Conservation (phyloP, 1,140 invertebrate species). For the Pantala flavescens region DNA sequence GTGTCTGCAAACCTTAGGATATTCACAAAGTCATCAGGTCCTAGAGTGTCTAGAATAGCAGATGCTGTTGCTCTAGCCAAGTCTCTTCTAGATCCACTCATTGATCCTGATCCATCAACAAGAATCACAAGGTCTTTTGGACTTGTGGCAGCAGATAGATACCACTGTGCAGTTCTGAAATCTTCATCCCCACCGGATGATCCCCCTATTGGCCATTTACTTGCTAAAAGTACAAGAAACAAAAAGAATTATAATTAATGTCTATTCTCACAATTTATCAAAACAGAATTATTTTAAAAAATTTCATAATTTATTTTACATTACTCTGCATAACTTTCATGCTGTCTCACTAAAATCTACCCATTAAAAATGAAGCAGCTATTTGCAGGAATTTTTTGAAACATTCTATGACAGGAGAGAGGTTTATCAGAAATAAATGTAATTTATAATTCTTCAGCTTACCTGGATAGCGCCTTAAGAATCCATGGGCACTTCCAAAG, state of each 20-base stretch:
- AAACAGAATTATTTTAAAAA: neutral
- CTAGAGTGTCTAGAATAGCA: constrained; percentile 86
- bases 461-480: constrained; percentile 89
- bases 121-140: constrained; percentile 94
- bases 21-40: constrained; percentile 94
- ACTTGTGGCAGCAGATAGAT: constrained; percentile 89
- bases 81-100: constrained; percentile 71
- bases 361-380: too few species aligned
- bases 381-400: too few species aligned
- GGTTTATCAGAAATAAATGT: too few species aligned
- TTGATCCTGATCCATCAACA: constrained; percentile 79
- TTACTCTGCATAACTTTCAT: too few species aligned
- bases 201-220: constrained; percentile 57
- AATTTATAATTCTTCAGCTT: constrained; percentile 22
- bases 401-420: too few species aligned
- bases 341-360: too few species aligned
- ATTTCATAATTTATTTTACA: too few species aligned
- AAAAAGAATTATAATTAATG: neutral
- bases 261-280: neutral
- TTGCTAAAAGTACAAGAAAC: constrained; percentile 36
- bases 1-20: constrained; percentile 72
- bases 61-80: constrained; percentile 76
- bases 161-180: constrained; percentile 81
- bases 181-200: constrained; percentile 52
- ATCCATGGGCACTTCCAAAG: constrained; percentile 85